Evolutionary conservation across 1,140 invertebrate species (phyloP), one percentile per base, ranked within the genome.

Genomic region (Condylostylus longicornis): DNA sequence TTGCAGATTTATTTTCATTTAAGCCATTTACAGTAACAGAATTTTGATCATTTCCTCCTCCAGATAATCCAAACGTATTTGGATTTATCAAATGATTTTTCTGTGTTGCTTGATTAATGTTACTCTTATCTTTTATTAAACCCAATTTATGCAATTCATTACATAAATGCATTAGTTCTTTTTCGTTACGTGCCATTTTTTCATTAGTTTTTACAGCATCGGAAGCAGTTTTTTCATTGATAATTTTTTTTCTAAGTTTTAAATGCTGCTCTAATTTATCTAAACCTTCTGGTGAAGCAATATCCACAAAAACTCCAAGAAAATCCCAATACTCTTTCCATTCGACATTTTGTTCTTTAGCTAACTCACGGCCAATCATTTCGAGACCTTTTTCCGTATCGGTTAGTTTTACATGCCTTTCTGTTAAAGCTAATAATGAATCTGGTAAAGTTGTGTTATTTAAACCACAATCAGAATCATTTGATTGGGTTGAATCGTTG

Each of bases 311-410:
- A 5, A 68, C 70, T 46, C 82, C 74, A 5, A 93, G 62, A 54
- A 93, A 93, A 3, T 77, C 72, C 87, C 88, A 94, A 57, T 85
- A 87, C 54, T 94, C 89, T 42, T 75, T 78, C 87, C 87, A 94
- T n/a, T 68, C 65, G 1, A 89, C 66, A 20, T 78, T 70, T 53
- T 75, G 71, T 53, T 83, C 67, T 43, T 74, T 69, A 3, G 86
- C 86, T 42, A 91, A 51, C 39, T 74, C 68, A 43, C 83, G 74
- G 32, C 85, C 85, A 34, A 85, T 68, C 44, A 73, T 64, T 64
- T 93, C 88, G 9, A 90, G 61, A 2, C 87, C 87, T 58, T 89
- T 91, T 29, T 82, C 75, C 22, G 72, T 71, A 53, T 90, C 85
- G 40, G 72, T 68, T 13, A 83, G 65, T 38, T 78, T 67, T 34